These are phyloP conservation scores for Chauna torquata DNA, from an alignment of 2,113 vertebrate species.

Conservation along the genomic window DNA sequence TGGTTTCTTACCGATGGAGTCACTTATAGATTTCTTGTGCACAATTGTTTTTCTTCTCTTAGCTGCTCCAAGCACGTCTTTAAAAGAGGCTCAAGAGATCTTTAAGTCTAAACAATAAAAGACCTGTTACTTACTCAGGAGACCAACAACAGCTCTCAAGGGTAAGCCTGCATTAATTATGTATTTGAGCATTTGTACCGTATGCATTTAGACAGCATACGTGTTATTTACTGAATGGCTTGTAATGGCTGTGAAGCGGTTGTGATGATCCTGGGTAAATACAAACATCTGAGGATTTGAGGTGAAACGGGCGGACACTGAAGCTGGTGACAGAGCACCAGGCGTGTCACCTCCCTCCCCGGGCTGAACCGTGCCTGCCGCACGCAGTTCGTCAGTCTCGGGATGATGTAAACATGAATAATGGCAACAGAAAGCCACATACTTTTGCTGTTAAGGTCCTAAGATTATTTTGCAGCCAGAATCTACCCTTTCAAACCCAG, in stretches of 20 bases:
- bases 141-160: conserved; percentile 61
- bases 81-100: conserved; percentile 61
- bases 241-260: conserved; percentile 41
- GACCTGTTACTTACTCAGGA: conserved; percentile 60
- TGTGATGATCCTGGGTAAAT: conserved; percentile 53
- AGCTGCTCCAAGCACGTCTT: conserved; percentile 20
- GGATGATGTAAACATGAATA: neutral
- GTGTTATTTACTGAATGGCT: conserved; percentile 57
- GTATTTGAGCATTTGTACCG: conserved; percentile 54
- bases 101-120: conserved; percentile 61
- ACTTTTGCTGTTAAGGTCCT: neutral
- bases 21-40: conserved; percentile 15
- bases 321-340: neutral
- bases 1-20: neutral
- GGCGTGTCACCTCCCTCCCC: neutral
- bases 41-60: neutral
- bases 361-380: neutral
- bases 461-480: neutral
- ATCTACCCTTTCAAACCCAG: neutral
- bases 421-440: neutral
- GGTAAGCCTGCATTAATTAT: conserved; percentile 68
- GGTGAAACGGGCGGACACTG: neutral
- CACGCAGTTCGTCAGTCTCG: neutral
- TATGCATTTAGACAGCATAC: conserved; percentile 25
- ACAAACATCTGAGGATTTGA: neutral